Base-by-base conservation (phyloP, 2,113 vertebrate species). In the Passer domesticus region DNA sequence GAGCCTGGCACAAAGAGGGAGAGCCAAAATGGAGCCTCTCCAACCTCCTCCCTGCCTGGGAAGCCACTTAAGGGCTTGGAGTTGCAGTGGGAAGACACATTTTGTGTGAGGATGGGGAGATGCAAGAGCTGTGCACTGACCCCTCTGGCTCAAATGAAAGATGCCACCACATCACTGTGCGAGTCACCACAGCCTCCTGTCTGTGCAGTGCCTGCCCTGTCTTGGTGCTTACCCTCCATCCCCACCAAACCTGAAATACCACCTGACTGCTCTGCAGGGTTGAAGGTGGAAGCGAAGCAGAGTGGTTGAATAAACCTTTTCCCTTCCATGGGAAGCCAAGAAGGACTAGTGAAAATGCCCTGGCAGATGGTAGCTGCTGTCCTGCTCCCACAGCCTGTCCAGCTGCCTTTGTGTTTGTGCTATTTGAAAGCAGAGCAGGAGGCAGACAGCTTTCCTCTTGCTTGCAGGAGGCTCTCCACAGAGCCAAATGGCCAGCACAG, bases 11-110 rank as follows among this genome's bases (percentile, higher is more conserved):
- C 67, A 60, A 81, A 55, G 78, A 66, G 15, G 12, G 33, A 37
- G 58, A 83, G 39, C 33, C 56, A 35, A 46, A 73, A 15, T 6
- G 17, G 30, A 69, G 44, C 50, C 35, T 76, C 44, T 69, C 37
- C 73, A 87, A 63, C 17, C 10, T 74, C 33, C 52, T 67, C 23
- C 50, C 66, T 68, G 39, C 52, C 49, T 66, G 18, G 33, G 49
- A 87, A 30, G 27, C 39, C 13, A 19, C 28, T 60, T 7, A 1
- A 3, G 10, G 6, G 2, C 39, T 37, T 66, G 44, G 63, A 78
- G 21, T 7, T 53, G 55, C 0, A 1, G 20, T 37, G n/a, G 11
- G 18, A n/a, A 63, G 41, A 21, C 30, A 31, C 3, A 1, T 62
- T 73, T 87, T 3, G 2, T 27, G 30, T 43, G 44, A 43, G 39